Base-by-base conservation (phyloP, 2,113 vertebrate species). In the Sitta europaea region DNA sequence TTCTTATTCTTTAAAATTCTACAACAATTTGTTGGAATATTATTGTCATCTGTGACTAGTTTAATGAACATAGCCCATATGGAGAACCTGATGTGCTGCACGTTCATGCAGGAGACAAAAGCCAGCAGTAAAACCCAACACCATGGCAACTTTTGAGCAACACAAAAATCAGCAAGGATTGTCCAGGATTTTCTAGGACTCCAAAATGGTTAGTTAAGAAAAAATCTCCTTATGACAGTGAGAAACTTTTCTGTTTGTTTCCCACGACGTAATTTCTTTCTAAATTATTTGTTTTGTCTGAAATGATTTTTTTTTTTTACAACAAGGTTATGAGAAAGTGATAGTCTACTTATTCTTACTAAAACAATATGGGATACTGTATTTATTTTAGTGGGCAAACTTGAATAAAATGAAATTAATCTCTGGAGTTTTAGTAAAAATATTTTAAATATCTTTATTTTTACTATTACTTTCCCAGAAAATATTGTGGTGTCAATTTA, bases 111-210 rank as follows among this genome's bases (percentile, higher is more conserved):
- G 72, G 38, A 54, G 50, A 70, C 6, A 8, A 66, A 74, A 92
- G 22, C 5, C 62, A 86, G 58, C 65, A 81, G 42, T 83, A 78
- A 89, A 92, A 62, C 14, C 14, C 61, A 89, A 81, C 43, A 84
- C 92, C 73, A 63, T 78, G 73, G 51, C 81, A 87, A 84, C 80
- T 92, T 94, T 92, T 75, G 81, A 95, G 55, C 55, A 63, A 38
- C 47, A 62, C 29, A 79, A 79, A 24, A 57, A 47, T 45, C 29
- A 70, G 71, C 42, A 59, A 65, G 31, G 5, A 2, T 54, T 89
- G 74, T 51, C 40, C 23, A 50, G 35, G 55, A 40, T 58, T 95
- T 84, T 89, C 21, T 86, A 42, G 47, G 40, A 19, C 21, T 80
- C 18, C 18, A 18, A 74, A 86, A 57, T 25, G 4, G 11, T 33